A percentile compares a stretch with the other conserved stretches of the same genome.
These are phyloP conservation scores for Caenorhabditis briggsae DNA, from an alignment of 1,140 invertebrate species.

Conservation along the genomic window DNA sequence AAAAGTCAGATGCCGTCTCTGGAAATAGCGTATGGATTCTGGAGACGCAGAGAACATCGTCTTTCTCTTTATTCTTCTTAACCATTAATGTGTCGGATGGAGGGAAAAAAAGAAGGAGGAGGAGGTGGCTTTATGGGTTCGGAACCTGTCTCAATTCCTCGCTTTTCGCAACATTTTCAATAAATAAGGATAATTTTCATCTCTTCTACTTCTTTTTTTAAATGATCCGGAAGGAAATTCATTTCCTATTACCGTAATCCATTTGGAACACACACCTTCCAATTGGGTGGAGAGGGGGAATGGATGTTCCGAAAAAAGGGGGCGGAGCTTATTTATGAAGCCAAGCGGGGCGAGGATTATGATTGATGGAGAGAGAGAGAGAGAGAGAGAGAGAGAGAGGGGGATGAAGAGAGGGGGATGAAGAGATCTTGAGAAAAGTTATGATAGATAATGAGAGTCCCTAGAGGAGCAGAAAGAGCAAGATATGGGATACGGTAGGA, in stretches of 20 bases:
- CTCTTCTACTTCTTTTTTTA: neutral
- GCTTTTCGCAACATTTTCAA: slow-evolving; percentile 50
- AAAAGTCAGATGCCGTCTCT: neutral
- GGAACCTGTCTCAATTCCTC: slow-evolving; percentile 27
- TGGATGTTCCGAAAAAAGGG: neutral
- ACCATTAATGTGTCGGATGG: neutral
- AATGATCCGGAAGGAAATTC: slow-evolving; percentile 26
- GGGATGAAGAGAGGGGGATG: neutral
- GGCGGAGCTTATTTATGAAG: slow-evolving; percentile 13
- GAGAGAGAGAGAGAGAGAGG: neutral
- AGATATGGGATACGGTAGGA: no score
- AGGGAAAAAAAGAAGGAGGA: neutral
- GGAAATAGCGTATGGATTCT: slow-evolving; percentile 5
- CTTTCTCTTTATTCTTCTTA: neutral
- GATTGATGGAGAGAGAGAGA: slow-evolving; percentile 23
- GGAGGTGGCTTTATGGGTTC: slow-evolving; percentile 48
- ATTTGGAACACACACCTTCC: neutral
- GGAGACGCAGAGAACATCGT: neutral
- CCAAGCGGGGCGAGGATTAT: neutral
- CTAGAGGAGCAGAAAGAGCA: no score
- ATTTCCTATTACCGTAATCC: slow-evolving; percentile 14
- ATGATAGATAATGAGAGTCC: no score
- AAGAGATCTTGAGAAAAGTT: neutral
- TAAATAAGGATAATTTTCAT: neutral
- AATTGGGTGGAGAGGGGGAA: neutral